phyloP scores from a whole-genome alignment of 2,113 vertebrate species.

The Brachypodius melanocephalos region DNA sequence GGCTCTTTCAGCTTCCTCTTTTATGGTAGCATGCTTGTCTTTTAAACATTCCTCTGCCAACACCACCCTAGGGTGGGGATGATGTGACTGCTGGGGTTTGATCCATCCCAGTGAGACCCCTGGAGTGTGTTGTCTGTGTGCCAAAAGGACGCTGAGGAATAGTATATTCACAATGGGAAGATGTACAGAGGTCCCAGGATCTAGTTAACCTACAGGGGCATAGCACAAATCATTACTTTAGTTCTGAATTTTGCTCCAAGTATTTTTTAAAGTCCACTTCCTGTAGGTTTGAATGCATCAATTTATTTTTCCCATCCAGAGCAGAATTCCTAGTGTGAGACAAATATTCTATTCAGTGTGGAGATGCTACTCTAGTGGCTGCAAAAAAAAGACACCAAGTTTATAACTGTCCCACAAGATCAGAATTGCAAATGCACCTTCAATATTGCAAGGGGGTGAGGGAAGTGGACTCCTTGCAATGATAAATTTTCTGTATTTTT shows the following conservation, averaged over 20 bases:
- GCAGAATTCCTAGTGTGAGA: not conserved
- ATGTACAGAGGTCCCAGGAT: not conserved
- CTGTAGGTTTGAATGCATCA: not conserved
- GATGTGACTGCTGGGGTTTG: not conserved
- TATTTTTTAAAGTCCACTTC: not conserved
- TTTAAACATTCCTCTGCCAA: not conserved
- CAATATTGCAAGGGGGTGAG: not conserved
- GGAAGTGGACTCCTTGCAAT: not conserved
- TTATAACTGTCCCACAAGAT: not conserved
- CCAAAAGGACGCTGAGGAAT: not conserved
- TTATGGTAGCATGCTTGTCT: not conserved
- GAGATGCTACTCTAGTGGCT: not conserved
- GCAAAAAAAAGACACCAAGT: not conserved
- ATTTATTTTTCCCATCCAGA: not conserved
- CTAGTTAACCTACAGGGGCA: not conserved
- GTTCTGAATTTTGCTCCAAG: not conserved
- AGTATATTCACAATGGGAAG: not conserved
- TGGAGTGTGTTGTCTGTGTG: not conserved
- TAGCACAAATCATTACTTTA: not conserved
- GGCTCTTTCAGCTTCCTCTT: not conserved
- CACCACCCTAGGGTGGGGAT: not conserved
- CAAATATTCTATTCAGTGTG: not conserved
- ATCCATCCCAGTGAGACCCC: not conserved
- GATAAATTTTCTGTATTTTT: not conserved
- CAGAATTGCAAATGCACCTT: not conserved